Base-by-base conservation (phyloP, 2,888 invertebrate species). In the Drosophila conformis region DNA sequence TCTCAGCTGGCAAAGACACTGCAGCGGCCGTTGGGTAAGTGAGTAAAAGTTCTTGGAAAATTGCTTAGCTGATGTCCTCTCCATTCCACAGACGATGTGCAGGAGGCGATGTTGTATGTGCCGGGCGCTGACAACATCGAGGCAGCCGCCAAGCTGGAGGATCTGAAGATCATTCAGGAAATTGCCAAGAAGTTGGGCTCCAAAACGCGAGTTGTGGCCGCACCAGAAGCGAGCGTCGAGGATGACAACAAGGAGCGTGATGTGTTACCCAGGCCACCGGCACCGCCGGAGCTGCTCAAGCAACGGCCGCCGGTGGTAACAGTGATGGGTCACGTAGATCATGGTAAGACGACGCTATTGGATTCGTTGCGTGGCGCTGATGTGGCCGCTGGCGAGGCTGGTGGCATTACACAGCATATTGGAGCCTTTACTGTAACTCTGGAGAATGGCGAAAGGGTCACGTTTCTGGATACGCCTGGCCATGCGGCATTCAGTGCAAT, bases 271-370 rank as follows among this genome's bases (percentile, higher is more conserved):
- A 93, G 95, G 54, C 96, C 96, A 0, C 95, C 96, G 0, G 95
- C 97, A 1, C 92, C 95, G 18, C 93, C 95, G 6, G 94, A 95
- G 54, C 94, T 94, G 21, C 94, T 98, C 18, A 94, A 95, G 48
- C 95, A 95, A 4, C 95, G 99, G 2, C 97, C 98, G 18, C 98
- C 99, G 0, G 97, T 99, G 1, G 98, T 99, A 0, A 98, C 99
- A 7, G 97, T 99, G 56, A 99, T 99, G 99, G 99, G 99, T 0
- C 99, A 99, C 93, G 99, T 99, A 2, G 99, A 99, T 94, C 99
- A 99, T 94, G 99, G 99, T 5, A 99, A 99, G 94, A 99, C 99
- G 4, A 99, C 99, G 0, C 94, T 99, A 6, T 93, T 99, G 7
- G 99, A 99, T 93, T 94, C 97, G 0, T 93, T 99, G 36, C 94